These are phyloP conservation scores for Acrossocheilus wenchowensis DNA, from an alignment of 2,797 vertebrate genomes.

Conservation along the genomic window DNA sequence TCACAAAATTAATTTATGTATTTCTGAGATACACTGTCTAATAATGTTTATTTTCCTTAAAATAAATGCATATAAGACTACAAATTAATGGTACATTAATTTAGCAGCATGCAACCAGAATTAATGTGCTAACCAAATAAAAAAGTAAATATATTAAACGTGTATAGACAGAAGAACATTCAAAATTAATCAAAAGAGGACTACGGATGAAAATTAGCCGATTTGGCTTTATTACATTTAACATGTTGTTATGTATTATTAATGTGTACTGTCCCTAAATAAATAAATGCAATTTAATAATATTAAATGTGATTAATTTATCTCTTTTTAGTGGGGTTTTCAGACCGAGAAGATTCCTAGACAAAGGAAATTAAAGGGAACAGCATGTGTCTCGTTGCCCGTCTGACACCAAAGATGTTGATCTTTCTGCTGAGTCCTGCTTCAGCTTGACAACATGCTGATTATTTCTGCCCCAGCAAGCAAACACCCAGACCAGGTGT, in stretches of 20 bases:
- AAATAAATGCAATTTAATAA: background rate
- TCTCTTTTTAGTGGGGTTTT: background rate
- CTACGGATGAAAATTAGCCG: background rate
- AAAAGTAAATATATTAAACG: background rate
- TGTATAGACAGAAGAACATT: background rate
- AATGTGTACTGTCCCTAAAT: background rate
- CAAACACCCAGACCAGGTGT: conserved; percentile 31
- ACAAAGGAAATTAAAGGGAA: conserved; percentile 22
- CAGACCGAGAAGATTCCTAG: background rate
- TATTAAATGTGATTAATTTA: background rate
- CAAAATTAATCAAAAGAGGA: background rate
- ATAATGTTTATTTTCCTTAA: background rate
- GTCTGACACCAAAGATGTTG: conserved; percentile 20
- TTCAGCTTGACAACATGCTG: conserved; percentile 29
- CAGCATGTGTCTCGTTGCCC: background rate
- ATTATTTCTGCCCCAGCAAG: conserved; percentile 41
- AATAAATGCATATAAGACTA: background rate
- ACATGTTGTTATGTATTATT: background rate
- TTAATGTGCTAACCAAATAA: background rate
- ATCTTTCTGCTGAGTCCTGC: conserved; percentile 14
- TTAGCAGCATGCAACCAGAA: background rate
- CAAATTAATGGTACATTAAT: background rate
- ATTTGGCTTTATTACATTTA: background rate
- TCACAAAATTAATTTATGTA: background rate
- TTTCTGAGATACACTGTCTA: background rate